Conservation (phyloP, 1,140 invertebrate genomes). For the Ceratosolen solmsi region DNA sequence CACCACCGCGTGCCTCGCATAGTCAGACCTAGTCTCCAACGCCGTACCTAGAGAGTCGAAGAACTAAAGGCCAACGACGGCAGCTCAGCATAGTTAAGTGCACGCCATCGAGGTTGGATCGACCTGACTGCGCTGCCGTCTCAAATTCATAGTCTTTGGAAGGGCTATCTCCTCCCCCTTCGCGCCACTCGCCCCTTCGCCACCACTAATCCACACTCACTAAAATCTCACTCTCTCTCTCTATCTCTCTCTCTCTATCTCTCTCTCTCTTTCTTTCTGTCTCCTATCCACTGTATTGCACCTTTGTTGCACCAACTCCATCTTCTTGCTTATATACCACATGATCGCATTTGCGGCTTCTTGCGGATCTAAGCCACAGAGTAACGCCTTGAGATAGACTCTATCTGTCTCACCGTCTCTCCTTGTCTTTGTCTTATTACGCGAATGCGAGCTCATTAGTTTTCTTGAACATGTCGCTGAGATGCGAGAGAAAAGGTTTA, state of each 20-base stretch:
- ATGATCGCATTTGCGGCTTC: conserved; percentile 39
- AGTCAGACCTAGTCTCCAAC: conserved; percentile 70
- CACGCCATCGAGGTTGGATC: conserved; percentile 48
- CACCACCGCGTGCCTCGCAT: conserved; percentile 70
- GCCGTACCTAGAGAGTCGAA: conserved; percentile 54
- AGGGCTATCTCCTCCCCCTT: neutral
- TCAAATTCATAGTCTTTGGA: conserved; percentile 45
- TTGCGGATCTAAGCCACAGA: neutral
- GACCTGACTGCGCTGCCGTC: conserved; percentile 26
- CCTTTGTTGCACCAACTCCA: too few relatives aligned
- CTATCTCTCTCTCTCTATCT: neutral
- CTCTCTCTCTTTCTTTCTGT: neutral
- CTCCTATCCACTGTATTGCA: too few relatives aligned
- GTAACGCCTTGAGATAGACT: neutral
- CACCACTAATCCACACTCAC: neutral
- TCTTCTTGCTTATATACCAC: too few relatives aligned
- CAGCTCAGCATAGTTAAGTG: conserved; percentile 64
- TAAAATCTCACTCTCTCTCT: neutral
- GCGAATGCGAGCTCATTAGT: conserved; percentile 22
- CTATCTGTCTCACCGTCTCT: neutral
- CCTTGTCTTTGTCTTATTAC: conserved; percentile 23
- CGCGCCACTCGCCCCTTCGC: too few relatives aligned
- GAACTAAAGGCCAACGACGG: neutral
- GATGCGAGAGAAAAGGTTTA: neutral
- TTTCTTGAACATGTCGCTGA: neutral